Conservation (phyloP, 2,888 invertebrate species). For the Actias luna region DNA sequence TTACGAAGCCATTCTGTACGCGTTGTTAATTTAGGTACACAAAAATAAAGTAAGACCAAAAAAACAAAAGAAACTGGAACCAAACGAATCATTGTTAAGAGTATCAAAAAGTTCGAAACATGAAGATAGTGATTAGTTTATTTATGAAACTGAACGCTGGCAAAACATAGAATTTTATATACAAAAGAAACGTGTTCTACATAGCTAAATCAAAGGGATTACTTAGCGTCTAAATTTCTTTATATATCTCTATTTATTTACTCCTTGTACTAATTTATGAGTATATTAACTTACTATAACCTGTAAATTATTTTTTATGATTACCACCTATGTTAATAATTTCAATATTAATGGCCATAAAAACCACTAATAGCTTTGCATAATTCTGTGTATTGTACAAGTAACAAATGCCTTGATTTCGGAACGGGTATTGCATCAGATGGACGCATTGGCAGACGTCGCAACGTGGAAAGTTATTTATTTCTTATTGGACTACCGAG, state of each 20-base stretch:
- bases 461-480: conserved; percentile 52
- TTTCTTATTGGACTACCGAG: conserved; percentile 51
- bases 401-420: conserved; percentile 16
- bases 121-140: conserved; percentile 8
- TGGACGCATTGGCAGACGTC: conserved; percentile 62
- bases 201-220: background rate
- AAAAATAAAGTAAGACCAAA: conserved; percentile 13
- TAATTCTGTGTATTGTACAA: conserved; percentile 10
- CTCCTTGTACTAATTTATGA: background rate
- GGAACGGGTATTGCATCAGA: conserved; percentile 40
- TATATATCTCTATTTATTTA: background rate
- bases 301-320: background rate
- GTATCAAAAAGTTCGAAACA: conserved; percentile 14
- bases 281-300: background rate
- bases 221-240: background rate
- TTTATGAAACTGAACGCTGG: background rate
- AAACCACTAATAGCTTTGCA: conserved; percentile 10
- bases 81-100: conserved; percentile 14
- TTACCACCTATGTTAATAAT: background rate
- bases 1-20: conserved; percentile 21
- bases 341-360: background rate
- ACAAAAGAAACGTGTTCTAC: background rate
- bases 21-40: conserved; percentile 16
- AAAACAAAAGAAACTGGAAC: conserved; percentile 19
- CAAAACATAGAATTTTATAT: background rate